Conservation (phyloP, 2,797 vertebrate genomes). For the Ambastaia sidthimunki region DNA sequence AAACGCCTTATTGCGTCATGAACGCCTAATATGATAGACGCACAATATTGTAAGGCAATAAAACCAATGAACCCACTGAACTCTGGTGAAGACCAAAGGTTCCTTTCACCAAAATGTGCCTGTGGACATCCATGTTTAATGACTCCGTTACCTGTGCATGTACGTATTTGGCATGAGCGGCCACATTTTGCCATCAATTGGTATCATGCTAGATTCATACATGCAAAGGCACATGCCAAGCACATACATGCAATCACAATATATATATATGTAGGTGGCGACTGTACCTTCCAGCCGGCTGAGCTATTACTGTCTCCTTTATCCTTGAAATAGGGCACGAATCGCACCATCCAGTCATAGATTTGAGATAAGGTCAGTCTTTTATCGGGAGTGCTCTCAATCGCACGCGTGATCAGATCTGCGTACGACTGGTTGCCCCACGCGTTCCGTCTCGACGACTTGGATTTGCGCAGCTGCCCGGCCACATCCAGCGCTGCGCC, state of each 20-base stretch:
- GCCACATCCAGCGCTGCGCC: slow-evolving; percentile 74
- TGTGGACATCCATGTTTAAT: not conserved
- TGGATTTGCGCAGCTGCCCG: slow-evolving; percentile 87
- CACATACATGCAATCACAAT: not conserved
- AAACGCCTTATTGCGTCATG: slow-evolving; percentile 15
- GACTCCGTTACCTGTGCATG: not conserved
- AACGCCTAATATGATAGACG: not conserved
- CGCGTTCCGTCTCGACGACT: slow-evolving; percentile 92
- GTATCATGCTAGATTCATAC: not conserved
- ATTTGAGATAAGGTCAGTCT: slow-evolving; percentile 95
- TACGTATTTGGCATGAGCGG: not conserved
- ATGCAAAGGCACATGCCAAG: too few relatives aligned
- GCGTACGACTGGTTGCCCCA: slow-evolving; percentile 98
- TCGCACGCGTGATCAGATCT: slow-evolving; percentile 93
- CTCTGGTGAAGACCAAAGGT: slow-evolving; percentile 19
- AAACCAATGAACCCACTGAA: slow-evolving; percentile 70
- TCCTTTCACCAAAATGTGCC: slow-evolving; percentile 1
- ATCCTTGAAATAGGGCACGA: slow-evolving; percentile 98
- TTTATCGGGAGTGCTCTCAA: slow-evolving; percentile 93
- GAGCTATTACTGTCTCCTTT: slow-evolving; percentile 99
- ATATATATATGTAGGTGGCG: not conserved
- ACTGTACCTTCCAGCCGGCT: slow-evolving; percentile 93
- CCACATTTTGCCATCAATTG: slow-evolving; percentile 27
- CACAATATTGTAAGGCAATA: slow-evolving; percentile 46
- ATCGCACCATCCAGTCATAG: slow-evolving; percentile 98